phyloP scores from a whole-genome alignment of 1,140 invertebrate genomes.

The Pogonomyrmex barbatus region DNA sequence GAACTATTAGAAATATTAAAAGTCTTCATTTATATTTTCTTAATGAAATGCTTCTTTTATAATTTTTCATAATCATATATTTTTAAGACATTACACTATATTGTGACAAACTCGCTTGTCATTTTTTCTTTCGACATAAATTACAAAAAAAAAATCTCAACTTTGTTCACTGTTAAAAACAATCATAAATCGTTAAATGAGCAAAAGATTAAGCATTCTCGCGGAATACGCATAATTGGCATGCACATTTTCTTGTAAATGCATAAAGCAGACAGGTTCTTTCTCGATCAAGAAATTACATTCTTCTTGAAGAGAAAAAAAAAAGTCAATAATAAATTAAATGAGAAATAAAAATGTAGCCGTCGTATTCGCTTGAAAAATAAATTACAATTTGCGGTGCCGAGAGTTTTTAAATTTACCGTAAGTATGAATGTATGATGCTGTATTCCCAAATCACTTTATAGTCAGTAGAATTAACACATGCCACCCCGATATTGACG shows the following conservation, averaged over 20 bases:
- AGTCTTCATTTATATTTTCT: neutral
- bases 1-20: too few relatives aligned
- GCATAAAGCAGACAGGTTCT: neutral
- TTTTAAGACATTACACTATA: neutral
- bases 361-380: neutral
- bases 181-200: neutral
- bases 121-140: conserved; percentile 24
- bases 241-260: neutral
- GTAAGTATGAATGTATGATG: neutral
- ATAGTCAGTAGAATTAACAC: conserved; percentile 41
- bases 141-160: conserved; percentile 18
- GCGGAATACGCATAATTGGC: neutral
- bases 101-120: neutral
- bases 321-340: neutral
- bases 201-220: conserved; percentile 10
- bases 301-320: neutral
- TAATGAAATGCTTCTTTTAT: neutral
- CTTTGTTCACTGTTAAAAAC: neutral
- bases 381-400: neutral
- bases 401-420: conserved; percentile 4
- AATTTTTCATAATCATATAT: neutral
- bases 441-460: conserved; percentile 13
- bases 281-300: neutral
- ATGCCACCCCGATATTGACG: conserved; percentile 26
- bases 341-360: neutral